Evolutionary conservation across 2,797 vertebrate genomes (phyloP), one percentile per base, ranked within the genome.

Genomic region (Dallia pectoralis): DNA sequence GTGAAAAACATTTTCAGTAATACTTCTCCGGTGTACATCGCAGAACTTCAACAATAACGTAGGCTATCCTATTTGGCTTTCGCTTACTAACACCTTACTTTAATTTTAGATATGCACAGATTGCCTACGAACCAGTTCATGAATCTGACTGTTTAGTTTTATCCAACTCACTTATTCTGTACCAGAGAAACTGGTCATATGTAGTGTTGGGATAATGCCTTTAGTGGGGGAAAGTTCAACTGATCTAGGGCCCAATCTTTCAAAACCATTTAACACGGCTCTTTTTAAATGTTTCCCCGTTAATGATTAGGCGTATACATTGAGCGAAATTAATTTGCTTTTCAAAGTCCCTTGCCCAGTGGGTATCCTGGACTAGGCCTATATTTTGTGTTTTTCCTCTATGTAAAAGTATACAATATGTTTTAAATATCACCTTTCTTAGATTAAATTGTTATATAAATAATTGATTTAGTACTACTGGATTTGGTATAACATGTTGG

Each of bases 161-260:
- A 56, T 56, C 51, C n/a, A 59, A 22, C 3, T 59, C n/a, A 59
- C 22, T 9, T 11, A 9, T 56, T 56, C 5, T 25, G 8, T 59
- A 59, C 53, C 22, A 27, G 53, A 59, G 22, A 59, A 59, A 22
- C 16, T 18, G 2, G 16, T 64, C 12, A 19, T 29, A 25, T 14
- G n/a, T 59, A 59, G n/a, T 1, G 53, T 59, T n/a, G 49, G 18
- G 68, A 18, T 22, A 66, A n/a, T 56, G 73, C 2, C 4, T 47
- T 19, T 64, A 80, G 7, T 77, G 68, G 87, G 80, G 1, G 51
- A 84, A 86, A 87, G 86, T 84, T 85, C 82, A 77, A 19, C 27
- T 33, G 29, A 63, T 15, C 44, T 29, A 33, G 25, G 65, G 11
- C 19, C 33, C 36, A 25, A 48, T 11, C 1, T 27, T 29, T 32